These are phyloP conservation scores for Sminthopsis crassicaudata DNA, from an alignment of 2,113 vertebrate species.

Conservation along the genomic window DNA sequence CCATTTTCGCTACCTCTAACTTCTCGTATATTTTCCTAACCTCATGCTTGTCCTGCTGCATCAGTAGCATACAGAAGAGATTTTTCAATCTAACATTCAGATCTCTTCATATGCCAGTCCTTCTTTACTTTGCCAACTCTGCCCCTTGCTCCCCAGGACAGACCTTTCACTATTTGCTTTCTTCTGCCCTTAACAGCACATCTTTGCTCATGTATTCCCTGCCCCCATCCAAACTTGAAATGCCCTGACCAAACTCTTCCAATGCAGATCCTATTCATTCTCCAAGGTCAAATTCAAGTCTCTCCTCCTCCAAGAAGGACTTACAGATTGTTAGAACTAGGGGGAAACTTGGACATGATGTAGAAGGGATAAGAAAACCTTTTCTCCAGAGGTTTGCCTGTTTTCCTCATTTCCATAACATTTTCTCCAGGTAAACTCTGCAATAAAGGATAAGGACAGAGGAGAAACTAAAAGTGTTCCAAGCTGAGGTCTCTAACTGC, in stretches of 20 bases:
- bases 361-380: not conserved
- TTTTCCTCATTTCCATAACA: not conserved
- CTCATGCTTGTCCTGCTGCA: not conserved
- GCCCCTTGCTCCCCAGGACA: not conserved
- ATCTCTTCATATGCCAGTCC: no score
- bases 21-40: not conserved
- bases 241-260: not conserved
- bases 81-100: not conserved
- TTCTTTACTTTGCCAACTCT: not conserved
- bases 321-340: not conserved
- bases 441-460: not conserved
- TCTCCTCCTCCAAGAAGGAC: constrained; percentile 16
- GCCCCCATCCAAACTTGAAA: not conserved
- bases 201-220: not conserved
- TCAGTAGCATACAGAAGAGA: not conserved
- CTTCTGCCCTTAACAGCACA: rapidly evolving
- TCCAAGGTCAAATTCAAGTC: constrained; percentile 25
- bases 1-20: not conserved
- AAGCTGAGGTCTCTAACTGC: not conserved
- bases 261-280: not conserved
- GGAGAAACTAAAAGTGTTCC: not conserved
- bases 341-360: not conserved
- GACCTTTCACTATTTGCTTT: not conserved
- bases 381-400: not conserved
- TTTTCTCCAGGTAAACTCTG: not conserved